Percentiles rank a stretch among this genome's conserved stretches.
Evolutionary conservation across 2,797 vertebrate species (phyloP).

Genomic region (Danio choprae): DNA sequence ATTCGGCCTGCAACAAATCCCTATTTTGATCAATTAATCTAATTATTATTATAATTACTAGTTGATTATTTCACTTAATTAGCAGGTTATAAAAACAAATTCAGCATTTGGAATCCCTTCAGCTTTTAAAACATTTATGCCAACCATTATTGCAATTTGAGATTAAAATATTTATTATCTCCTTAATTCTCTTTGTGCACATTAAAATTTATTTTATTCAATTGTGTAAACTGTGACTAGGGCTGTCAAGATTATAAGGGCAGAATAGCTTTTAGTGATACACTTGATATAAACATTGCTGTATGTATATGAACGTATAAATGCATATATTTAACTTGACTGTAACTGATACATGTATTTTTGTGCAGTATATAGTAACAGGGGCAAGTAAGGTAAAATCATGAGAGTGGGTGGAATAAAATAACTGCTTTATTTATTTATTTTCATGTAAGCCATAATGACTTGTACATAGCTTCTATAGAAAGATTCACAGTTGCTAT

Average conservation of each 20-base stretch:
- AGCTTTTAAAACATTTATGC: too few relatives aligned
- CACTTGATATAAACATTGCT: too few relatives aligned
- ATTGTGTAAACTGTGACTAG: not conserved
- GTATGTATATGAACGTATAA: too few relatives aligned
- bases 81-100: too few relatives aligned
- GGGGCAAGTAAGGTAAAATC: too few relatives aligned
- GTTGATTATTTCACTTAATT: too few relatives aligned
- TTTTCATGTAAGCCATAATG: constrained; percentile 46
- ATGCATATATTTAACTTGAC: not conserved
- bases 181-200: not conserved
- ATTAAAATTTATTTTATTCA: not conserved
- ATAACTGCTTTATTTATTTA: constrained; percentile 24
- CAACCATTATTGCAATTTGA: too few relatives aligned
- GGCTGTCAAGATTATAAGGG: not conserved
- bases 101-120: too few relatives aligned
- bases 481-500: constrained; percentile 59
- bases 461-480: constrained; percentile 33
- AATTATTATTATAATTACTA: too few relatives aligned
- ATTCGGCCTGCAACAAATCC: not conserved
- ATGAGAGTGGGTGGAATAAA: not conserved
- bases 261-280: not conserved
- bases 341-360: not conserved
- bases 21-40: too few relatives aligned
- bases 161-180: too few relatives aligned
- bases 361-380: not conserved